These are phyloP conservation scores for Heliconius congener DNA, from an alignment of 1,140 invertebrate species.

Conservation along the genomic window DNA sequence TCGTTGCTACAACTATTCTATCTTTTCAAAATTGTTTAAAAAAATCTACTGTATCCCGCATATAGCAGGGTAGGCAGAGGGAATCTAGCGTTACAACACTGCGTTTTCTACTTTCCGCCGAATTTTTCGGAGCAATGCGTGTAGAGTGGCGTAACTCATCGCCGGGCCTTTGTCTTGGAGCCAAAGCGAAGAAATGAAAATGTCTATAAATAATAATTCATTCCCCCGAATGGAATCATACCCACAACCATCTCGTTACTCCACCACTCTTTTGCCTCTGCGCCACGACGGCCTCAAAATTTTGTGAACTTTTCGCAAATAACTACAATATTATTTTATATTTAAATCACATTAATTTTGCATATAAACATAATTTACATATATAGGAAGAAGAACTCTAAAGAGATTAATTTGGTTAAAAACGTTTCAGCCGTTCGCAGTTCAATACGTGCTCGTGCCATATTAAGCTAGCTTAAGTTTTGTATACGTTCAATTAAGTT, in stretches of 20 bases:
- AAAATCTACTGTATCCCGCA: no score
- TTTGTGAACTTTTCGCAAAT: no score
- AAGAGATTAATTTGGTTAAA: constrained; percentile 1
- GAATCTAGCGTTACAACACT: neutral
- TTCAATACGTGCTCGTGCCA: constrained; percentile 9
- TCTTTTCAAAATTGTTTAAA: no score
- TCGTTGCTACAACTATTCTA: no score
- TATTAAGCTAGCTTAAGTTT: constrained; percentile 5
- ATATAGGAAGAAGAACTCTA: neutral
- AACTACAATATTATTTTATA: neutral
- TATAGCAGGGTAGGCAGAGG: no score
- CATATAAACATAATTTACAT: neutral
- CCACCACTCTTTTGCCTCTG: no score
- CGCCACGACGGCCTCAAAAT: neutral
- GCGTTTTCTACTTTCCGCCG: no score
- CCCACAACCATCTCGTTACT: no score
- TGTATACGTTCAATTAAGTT: constrained; percentile 3
- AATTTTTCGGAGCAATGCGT: neutral
- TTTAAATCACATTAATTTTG: neutral
- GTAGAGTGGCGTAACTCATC: neutral
- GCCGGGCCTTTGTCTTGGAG: neutral
- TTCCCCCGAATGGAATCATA: no score
- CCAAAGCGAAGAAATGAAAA: neutral
- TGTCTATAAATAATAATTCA: no score
- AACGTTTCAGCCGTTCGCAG: neutral